Conservation (phyloP, 2,797 vertebrate species). For the Hybognathus amarus region DNA sequence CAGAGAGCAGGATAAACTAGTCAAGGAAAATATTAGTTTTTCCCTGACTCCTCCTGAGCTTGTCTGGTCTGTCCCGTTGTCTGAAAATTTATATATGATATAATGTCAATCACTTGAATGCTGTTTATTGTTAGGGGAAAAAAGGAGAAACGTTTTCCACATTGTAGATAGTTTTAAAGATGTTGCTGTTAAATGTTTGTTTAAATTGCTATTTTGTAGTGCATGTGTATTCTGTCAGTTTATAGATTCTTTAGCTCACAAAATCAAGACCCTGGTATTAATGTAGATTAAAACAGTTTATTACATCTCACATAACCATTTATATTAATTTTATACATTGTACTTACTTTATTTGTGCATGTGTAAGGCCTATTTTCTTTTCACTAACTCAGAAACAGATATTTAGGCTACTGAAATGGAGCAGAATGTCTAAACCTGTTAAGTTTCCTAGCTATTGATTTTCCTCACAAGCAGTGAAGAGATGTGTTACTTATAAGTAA, state of each 20-base stretch:
- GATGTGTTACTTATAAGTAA: not conserved
- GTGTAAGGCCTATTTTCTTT: not conserved
- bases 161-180: not conserved
- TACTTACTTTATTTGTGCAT: not conserved
- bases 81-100: not conserved
- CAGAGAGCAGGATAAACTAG: slow-evolving; percentile 1
- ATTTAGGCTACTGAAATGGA: not conserved
- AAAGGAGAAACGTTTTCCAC: not conserved
- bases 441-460: not conserved
- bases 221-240: slow-evolving; percentile 44
- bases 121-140: not conserved
- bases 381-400: not conserved
- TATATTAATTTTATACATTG: slow-evolving; percentile 29
- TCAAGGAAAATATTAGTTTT: not conserved
- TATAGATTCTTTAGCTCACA: slow-evolving; percentile 36
- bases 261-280: slow-evolving; percentile 31
- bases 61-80: not conserved
- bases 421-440: not conserved
- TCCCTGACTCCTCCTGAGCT: not conserved
- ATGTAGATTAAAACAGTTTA: slow-evolving; percentile 53
- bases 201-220: slow-evolving; percentile 10
- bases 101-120: not conserved
- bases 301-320: slow-evolving; percentile 42
- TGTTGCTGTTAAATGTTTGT: slow-evolving; percentile 35
- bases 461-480: not conserved